phyloP scores from a whole-genome alignment of 2,797 vertebrate species.

The Rousettus madagascariensis region DNA sequence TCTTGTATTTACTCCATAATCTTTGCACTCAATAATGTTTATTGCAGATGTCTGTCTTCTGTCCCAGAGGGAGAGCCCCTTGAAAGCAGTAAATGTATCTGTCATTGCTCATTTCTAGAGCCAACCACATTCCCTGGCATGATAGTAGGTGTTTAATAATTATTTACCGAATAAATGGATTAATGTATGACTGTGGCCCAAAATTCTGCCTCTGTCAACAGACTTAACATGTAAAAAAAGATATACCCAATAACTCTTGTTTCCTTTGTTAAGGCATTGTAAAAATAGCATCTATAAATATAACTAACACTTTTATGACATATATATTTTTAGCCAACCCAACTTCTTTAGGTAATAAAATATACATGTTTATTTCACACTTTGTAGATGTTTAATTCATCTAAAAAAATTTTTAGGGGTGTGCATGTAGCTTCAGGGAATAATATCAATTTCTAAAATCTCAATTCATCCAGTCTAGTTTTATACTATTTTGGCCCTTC shows the following conservation, averaged over 20 bases:
- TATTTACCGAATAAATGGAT: conserved; percentile 1
- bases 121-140: background rate
- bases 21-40: background rate
- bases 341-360: background rate
- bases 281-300: background rate
- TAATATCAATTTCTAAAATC: conserved; percentile 14
- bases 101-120: background rate
- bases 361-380: background rate
- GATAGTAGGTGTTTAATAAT: background rate
- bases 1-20: background rate
- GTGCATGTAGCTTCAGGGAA: background rate
- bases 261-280: background rate
- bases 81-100: background rate
- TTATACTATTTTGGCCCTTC: background rate
- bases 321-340: background rate
- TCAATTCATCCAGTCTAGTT: background rate
- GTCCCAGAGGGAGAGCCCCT: background rate
- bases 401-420: background rate
- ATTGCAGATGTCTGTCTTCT: background rate
- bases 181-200: background rate
- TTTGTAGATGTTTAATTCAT: conserved; percentile 1
- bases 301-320: background rate
- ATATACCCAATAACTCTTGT: background rate
- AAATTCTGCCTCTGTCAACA: background rate
- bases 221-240: background rate